Evolutionary conservation across 2,888 invertebrate genomes (phyloP).

Genomic region (Protodeltote pygarga): DNA sequence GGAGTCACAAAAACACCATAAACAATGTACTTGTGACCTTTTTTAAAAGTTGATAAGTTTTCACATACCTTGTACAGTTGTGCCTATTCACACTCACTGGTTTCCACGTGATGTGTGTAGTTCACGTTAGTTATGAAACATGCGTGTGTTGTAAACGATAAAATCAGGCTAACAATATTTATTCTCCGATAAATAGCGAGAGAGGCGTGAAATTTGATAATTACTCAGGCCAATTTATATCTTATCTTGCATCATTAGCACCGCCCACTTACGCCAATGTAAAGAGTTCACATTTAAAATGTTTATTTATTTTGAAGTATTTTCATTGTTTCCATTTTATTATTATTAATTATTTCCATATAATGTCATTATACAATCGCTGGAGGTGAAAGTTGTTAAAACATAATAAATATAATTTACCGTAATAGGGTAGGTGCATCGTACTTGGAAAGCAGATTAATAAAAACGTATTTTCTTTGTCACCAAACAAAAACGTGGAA

Average conservation of each 20-base stretch:
- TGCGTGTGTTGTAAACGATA: constrained; percentile 64
- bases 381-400: constrained; percentile 43
- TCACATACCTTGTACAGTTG: constrained; percentile 42
- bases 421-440: constrained; percentile 37
- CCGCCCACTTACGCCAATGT: constrained; percentile 62
- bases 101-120: constrained; percentile 49
- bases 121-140: constrained; percentile 66
- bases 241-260: constrained; percentile 77
- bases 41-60: constrained; percentile 56
- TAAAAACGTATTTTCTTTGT: constrained; percentile 31
- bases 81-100: constrained; percentile 57
- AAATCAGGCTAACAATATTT: constrained; percentile 78
- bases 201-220: constrained; percentile 82
- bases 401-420: constrained; percentile 33
- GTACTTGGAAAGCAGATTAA: constrained; percentile 20
- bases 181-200: constrained; percentile 74
- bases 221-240: constrained; percentile 74
- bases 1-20: constrained; percentile 62
- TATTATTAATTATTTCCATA: constrained; percentile 3
- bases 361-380: constrained; percentile 6
- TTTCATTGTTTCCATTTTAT: constrained; percentile 6
- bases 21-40: constrained; percentile 53
- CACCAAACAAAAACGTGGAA: constrained; percentile 36
- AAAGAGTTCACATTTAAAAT: constrained; percentile 18
- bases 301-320: constrained; percentile 5